Conservation (phyloP, 1,140 invertebrate genomes). For the Cydia amplana region DNA sequence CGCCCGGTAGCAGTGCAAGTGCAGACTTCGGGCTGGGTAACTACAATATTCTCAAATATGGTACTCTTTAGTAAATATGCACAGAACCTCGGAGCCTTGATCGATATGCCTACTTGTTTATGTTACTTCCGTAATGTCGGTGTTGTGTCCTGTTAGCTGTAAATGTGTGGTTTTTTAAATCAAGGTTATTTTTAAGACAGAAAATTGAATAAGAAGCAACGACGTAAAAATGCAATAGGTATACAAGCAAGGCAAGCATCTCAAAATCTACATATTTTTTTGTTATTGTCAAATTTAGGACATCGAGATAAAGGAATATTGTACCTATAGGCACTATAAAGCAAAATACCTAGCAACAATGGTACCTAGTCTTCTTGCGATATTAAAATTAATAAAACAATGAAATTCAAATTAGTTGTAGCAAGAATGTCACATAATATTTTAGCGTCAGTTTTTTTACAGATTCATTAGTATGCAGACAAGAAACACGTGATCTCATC, state of each 20-base stretch:
- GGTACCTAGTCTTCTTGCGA: no score
- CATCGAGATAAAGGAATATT: no score
- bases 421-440: neutral
- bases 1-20: neutral
- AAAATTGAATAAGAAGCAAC: neutral
- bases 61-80: neutral
- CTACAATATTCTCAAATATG: neutral
- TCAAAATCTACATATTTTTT: neutral
- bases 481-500: neutral
- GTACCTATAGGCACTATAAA: no score
- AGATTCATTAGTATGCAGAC: conserved; percentile 8
- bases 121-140: neutral
- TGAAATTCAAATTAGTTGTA: neutral
- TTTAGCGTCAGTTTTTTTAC: neutral
- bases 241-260: neutral
- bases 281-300: neutral
- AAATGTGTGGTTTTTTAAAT: neutral
- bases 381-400: neutral
- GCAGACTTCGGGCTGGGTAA: neutral
- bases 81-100: neutral
- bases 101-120: neutral
- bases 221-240: neutral
- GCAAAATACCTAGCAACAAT: no score
- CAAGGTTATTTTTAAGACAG: neutral
- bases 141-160: neutral